phyloP scores from a whole-genome alignment of 1,140 invertebrate genomes.

The Zaprionus camerounensis region DNA sequence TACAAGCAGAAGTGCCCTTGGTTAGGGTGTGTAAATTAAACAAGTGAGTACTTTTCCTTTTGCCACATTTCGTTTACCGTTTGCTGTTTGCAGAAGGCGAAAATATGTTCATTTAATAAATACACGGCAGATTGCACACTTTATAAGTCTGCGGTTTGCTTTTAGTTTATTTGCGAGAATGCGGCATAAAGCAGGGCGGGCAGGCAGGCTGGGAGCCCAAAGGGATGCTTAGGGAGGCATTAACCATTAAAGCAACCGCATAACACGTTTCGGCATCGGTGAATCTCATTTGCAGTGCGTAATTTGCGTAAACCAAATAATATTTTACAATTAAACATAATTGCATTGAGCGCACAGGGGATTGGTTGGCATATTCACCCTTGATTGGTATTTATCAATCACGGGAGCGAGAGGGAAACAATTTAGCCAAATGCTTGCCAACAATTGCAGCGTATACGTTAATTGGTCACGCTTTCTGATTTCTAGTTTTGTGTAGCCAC shows the following conservation, averaged over 20 bases:
- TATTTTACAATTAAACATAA: constrained; percentile 78
- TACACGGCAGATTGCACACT: neutral
- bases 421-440: constrained; percentile 49
- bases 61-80: constrained; percentile 8
- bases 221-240: neutral
- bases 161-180: constrained; percentile 23
- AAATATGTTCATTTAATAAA: constrained; percentile 28
- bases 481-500: constrained; percentile 27
- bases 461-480: constrained; percentile 49
- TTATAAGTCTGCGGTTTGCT: constrained; percentile 29
- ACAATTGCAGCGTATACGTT: constrained; percentile 35
- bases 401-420: constrained; percentile 18
- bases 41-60: constrained; percentile 20
- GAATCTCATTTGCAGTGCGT: constrained; percentile 56
- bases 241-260: constrained; percentile 43
- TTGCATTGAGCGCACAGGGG: constrained; percentile 60
- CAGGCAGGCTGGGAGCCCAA: neutral
- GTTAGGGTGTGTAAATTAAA: constrained; percentile 16
- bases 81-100: constrained; percentile 10
- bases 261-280: constrained; percentile 43
- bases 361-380: constrained; percentile 13
- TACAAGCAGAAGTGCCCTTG: neutral
- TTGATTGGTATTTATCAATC: constrained; percentile 52
- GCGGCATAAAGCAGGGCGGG: neutral
- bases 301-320: constrained; percentile 74